Base-by-base conservation (phyloP, 2,113 vertebrate genomes). In the Oreochromis tanganicae region DNA sequence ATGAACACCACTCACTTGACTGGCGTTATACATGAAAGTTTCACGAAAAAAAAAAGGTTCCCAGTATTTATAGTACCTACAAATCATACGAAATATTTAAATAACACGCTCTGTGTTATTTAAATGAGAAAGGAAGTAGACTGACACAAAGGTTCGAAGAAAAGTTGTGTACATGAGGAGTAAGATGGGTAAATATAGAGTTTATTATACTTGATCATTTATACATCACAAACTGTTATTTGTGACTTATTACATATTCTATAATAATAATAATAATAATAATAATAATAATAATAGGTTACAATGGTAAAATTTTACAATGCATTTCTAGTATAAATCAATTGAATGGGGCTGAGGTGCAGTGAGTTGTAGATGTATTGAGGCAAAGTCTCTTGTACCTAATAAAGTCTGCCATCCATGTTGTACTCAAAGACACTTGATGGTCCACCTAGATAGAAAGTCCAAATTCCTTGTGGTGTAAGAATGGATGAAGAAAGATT, bases 191-290 rank as follows among this genome's bases (percentile, higher is more conserved):
- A 96, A 95, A 96, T 96, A 96, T 95, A 94, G 88, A 88, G 94
- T 96, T 97, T 96, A 96, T 95, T 96, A 96, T 95, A 96, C 90
- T 94, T 93, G 82, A 93, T 96, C 89, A 95, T 95, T 96, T 94
- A 95, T 96, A 96, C 94, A 95, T 96, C 94, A 96, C 95, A 95
- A 95, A 94, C 57, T 89, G 78, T 90, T 93, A 92, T 94, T 96
- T 96, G 95, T 96, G 95, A 92, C 87, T 94, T 81, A 87, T 93
- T 96, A 96, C 91, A 96, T 94, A 88, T 96, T 95, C 85, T 88
- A 92, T 81, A 92, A 85, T 94, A 78, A 87, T 71, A 55, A 84
- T 85, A 66, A 80, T 83, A 71, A 66, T 63, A 63, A 66, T 68
- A 10, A 11, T 48, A 75, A 43, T 87, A 57, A 83, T 87, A 78